These are phyloP conservation scores for Lepidonotus clava DNA, from an alignment of 2,888 invertebrate genomes.

Conservation along the genomic window DNA sequence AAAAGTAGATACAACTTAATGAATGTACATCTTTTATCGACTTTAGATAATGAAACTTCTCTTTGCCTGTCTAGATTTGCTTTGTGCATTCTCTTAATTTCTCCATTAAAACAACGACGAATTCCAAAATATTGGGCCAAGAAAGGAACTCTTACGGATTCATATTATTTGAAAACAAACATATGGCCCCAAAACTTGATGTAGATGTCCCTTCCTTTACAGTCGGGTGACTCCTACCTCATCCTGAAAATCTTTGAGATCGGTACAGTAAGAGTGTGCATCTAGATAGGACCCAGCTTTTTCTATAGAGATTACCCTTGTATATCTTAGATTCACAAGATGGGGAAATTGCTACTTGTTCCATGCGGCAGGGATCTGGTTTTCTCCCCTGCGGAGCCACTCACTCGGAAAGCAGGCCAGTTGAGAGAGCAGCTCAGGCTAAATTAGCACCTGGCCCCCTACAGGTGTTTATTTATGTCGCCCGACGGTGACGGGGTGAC, in stretches of 20 bases:
- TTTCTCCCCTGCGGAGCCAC: not conserved
- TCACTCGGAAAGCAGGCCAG: not conserved
- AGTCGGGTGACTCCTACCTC: too few species aligned
- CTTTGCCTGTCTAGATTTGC: too few species aligned
- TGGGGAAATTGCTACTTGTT: not conserved
- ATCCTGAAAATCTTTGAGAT: not conserved
- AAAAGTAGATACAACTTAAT: too few species aligned
- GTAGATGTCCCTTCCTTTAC: too few species aligned
- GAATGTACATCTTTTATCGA: too few species aligned
- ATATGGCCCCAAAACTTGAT: too few species aligned
- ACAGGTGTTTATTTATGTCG: slow-evolving; percentile 28
- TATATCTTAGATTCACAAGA: not conserved
- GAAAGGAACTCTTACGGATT: too few species aligned
- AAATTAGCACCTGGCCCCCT: slow-evolving; percentile 19
- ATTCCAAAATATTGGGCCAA: too few species aligned
- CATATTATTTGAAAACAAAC: too few species aligned
- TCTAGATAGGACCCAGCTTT: not conserved
- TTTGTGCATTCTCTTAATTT: too few species aligned
- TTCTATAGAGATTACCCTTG: not conserved
- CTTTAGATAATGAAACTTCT: too few species aligned
- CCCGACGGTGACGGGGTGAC: not conserved
- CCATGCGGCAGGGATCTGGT: not conserved
- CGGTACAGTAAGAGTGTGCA: not conserved
- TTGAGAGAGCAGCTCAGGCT: not conserved
- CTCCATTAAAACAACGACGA: too few species aligned